phyloP scores from a whole-genome alignment of 1,140 invertebrate species.

The Lordiphosa clarofinis region DNA sequence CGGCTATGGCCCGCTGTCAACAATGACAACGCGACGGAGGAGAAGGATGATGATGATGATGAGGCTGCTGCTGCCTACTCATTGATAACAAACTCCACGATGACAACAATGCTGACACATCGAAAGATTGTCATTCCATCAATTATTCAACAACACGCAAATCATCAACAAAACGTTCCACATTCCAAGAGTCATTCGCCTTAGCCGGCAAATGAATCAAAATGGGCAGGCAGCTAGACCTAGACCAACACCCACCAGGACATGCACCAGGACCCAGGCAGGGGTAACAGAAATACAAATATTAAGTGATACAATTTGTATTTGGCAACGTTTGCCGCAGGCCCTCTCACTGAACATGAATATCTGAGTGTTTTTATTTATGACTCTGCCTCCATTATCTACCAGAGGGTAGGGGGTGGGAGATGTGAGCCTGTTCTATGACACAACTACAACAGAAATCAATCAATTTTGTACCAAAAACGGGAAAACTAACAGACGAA shows the following conservation, averaged over 20 bases:
- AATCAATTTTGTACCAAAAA: constrained; percentile 46
- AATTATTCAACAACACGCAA: constrained; percentile 65
- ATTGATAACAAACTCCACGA: constrained; percentile 56
- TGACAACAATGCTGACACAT: constrained; percentile 72
- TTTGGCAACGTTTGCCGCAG: constrained; percentile 60
- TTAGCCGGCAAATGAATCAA: constrained; percentile 21
- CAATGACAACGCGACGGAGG: constrained; percentile 35
- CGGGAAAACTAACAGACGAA: constrained; percentile 24
- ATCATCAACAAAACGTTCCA: constrained; percentile 51
- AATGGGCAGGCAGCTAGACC: neutral
- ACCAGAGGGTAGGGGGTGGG: constrained; percentile 18
- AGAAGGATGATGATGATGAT: constrained; percentile 12
- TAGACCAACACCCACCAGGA: constrained; percentile 17
- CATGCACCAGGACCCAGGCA: constrained; percentile 16
- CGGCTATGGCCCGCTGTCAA: constrained; percentile 41
- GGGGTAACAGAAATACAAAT: constrained; percentile 23
- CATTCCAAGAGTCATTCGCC: constrained; percentile 38
- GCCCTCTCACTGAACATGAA: constrained; percentile 54
- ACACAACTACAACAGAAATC: constrained; percentile 60
- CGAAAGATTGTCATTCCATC: constrained; percentile 73
- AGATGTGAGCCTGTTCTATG: constrained; percentile 31
- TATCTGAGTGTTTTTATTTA: constrained; percentile 77
- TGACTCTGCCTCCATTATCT: too few relatives aligned
- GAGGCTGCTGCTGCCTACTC: constrained; percentile 25
- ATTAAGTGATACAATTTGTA: constrained; percentile 68